Base-by-base conservation (phyloP, 2,113 vertebrate species). In the Galemys pyrenaicus region DNA sequence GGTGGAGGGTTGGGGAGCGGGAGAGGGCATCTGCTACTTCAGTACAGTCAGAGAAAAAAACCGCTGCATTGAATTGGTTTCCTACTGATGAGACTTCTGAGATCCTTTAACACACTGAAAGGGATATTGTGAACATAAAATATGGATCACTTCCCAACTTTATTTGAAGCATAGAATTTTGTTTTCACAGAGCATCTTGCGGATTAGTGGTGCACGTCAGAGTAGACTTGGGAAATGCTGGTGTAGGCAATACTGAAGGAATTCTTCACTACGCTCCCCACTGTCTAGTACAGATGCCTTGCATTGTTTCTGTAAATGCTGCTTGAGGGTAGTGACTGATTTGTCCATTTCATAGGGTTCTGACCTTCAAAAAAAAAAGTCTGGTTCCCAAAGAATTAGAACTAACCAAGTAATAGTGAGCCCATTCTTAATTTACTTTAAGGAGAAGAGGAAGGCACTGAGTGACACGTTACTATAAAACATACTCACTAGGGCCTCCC, bases 291-390 rank as follows among this genome's bases (percentile, higher is more conserved):
- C 95, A 94, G 79, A 97, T 97, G 95, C 93, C 70, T 96, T 32
- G 2, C 94, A 91, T 96, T 97, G 95, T 95, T 97, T 97, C 92
- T 94, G 82, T 89, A 96, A 96, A 92, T 96, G 86, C 91, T 93
- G 94, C 87, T 96, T 91, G 87, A 95, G 94, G 78, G 74, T 95
- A 93, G 87, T 91, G 89, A 97, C 94, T 97, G 86, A 97, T 93
- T 96, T 97, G 91, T 91, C 89, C 87, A 77, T 97, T 97, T 96
- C 83, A 93, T 91, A 97, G 75, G 86, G 89, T 88, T 87, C 35
- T 87, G 89, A 79, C 89, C 93, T 96, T 95, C 19, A 92, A 58
- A 95, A 82, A 91, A 73, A 75, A 95, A 96, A 68, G 9, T 39
- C 44, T 64, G n/a, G 11, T 65, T 95, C 68, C 79, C 54, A 80